Evolutionary conservation across 1,140 invertebrate species (phyloP).

Genomic region (Papilio polyxenes): DNA sequence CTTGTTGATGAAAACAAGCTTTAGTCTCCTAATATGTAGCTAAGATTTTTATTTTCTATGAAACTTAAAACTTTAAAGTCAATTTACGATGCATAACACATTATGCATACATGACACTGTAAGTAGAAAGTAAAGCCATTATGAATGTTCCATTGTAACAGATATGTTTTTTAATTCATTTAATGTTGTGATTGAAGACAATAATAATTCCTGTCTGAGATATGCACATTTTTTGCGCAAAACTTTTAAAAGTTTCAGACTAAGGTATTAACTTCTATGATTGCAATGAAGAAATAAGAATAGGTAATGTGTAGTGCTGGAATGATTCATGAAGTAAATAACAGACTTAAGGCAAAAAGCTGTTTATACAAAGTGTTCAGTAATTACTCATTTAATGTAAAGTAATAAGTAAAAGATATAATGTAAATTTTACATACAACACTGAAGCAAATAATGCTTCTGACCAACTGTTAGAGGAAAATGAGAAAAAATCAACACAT

Average conservation of each 20-base stretch:
- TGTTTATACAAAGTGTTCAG: background rate
- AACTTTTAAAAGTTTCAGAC: background rate
- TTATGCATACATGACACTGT: background rate
- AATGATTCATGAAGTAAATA: background rate
- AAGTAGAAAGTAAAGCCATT: background rate
- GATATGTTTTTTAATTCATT: background rate
- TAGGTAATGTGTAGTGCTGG: background rate
- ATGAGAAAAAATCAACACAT: too few species aligned
- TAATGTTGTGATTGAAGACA: background rate
- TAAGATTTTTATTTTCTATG: too few species aligned
- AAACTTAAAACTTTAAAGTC: background rate
- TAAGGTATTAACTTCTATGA: background rate
- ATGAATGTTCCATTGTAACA: background rate
- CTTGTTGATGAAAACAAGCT: too few species aligned
- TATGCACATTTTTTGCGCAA: background rate
- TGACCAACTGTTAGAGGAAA: too few species aligned
- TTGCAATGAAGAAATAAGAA: background rate
- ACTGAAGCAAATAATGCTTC: too few species aligned
- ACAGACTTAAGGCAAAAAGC: background rate
- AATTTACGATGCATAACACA: background rate
- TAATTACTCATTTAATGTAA: background rate
- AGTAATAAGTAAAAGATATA: background rate
- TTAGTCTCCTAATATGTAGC: too few species aligned
- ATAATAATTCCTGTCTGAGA: background rate
- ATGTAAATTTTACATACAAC: background rate